Conservation (phyloP, 2,888 invertebrate species). For the Macrophya annulata region DNA sequence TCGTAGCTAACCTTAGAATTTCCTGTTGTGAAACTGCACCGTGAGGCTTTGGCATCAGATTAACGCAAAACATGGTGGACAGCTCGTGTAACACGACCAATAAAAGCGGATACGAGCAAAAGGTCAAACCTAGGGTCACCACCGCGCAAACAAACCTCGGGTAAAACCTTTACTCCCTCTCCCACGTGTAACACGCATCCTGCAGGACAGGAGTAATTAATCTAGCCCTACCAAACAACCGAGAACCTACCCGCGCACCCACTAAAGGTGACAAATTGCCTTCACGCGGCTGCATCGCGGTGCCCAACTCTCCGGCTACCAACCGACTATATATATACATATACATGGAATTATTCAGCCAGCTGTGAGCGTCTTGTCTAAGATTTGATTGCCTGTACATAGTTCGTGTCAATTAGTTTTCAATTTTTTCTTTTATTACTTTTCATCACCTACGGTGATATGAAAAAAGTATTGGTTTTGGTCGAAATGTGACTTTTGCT, state of each 20-base stretch:
- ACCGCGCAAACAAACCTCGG: slow-evolving; percentile 45
- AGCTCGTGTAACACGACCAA: slow-evolving; percentile 45
- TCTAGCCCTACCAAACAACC: slow-evolving; percentile 75
- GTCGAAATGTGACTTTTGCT: no score
- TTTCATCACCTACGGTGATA: no score
- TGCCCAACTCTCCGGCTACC: slow-evolving; percentile 53
- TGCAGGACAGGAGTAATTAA: slow-evolving; percentile 73
- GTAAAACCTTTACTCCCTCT: slow-evolving; percentile 43
- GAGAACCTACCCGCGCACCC: slow-evolving; percentile 66
- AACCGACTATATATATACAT: neutral
- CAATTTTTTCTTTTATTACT: no score
- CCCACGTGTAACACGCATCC: slow-evolving; percentile 60
- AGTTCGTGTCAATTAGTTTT: neutral
- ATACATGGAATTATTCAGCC: slow-evolving; percentile 2
- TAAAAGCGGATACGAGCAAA: slow-evolving; percentile 42
- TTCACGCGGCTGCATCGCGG: slow-evolving; percentile 68
- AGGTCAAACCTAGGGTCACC: slow-evolving; percentile 37
- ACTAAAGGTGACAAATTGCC: slow-evolving; percentile 76
- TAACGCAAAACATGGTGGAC: slow-evolving; percentile 45
- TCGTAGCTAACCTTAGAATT: neutral
- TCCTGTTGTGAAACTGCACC: slow-evolving; percentile 8
- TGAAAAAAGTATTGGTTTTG: no score
- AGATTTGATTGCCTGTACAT: slow-evolving; percentile 15
- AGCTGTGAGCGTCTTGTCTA: slow-evolving; percentile 6
- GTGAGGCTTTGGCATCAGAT: slow-evolving; percentile 33